A percentile compares a stretch with the other conserved stretches of the same genome.
Evolutionary conservation across 2,113 vertebrate genomes (phyloP).

Genomic region (Pedionomus torquatus): DNA sequence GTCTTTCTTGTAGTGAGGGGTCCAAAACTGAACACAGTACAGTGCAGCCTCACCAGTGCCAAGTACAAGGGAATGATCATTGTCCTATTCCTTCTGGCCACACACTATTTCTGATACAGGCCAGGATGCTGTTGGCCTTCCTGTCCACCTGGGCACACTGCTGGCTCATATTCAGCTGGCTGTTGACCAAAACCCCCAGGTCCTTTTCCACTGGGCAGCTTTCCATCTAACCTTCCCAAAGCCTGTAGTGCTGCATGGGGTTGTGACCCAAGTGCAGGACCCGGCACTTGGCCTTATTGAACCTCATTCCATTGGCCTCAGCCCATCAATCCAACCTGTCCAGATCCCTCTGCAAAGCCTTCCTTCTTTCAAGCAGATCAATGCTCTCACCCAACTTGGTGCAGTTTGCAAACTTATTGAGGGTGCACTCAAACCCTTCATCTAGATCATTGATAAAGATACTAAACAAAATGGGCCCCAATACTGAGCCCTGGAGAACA

Average conservation of each 20-base stretch:
- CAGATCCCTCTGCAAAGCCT: neutral
- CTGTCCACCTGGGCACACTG: neutral
- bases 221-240: neutral
- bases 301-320: neutral
- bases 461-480: neutral
- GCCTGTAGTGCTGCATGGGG: neutral
- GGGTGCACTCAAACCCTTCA: neutral
- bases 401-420: neutral
- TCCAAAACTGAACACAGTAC: neutral
- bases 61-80: neutral
- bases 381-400: neutral
- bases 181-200: neutral
- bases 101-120: neutral
- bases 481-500: neutral
- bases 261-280: neutral
- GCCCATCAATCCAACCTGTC: neutral
- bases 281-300: neutral
- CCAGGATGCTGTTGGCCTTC: neutral
- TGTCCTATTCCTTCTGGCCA: neutral
- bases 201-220: neutral
- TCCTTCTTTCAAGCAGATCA: neutral
- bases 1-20: neutral
- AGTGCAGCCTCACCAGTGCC: neutral
- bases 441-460: neutral
- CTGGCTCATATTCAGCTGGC: neutral